These are phyloP conservation scores for Ascidia mentula DNA, from an alignment of 23 tunicate genomes.

Conservation along the genomic window DNA sequence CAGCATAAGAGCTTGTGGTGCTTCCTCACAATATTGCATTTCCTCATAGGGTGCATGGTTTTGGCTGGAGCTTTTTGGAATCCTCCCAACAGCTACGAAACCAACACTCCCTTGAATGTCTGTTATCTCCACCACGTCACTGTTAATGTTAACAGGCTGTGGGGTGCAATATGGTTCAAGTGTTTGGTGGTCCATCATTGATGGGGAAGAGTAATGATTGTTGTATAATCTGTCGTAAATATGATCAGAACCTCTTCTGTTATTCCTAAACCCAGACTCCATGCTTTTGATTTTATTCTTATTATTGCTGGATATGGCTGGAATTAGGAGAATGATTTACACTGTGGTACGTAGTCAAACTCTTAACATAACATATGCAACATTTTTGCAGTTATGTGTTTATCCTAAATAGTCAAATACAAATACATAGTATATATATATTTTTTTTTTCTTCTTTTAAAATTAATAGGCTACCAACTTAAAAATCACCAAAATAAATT, in stretches of 20 bases:
- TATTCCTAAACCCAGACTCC: not conserved
- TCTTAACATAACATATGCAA: too few species aligned
- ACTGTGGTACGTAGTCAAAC: too few species aligned
- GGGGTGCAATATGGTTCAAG: not conserved
- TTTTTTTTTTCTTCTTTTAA: too few species aligned
- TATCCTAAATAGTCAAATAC: too few species aligned
- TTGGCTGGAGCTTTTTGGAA: not conserved
- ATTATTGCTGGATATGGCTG: too few species aligned
- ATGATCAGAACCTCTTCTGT: not conserved
- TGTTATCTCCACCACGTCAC: slow-evolving; percentile 64
- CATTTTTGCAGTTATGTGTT: too few species aligned
- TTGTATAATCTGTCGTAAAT: not conserved
- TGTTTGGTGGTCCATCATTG: slow-evolving; percentile 9
- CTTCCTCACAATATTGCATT: not conserved
- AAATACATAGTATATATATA: too few species aligned
- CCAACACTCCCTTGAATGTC: slow-evolving; percentile 46
- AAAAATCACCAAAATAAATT: too few species aligned
- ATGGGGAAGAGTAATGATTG: not conserved
- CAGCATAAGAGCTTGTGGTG: not conserved
- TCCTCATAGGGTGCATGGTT: not conserved
- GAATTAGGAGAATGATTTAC: too few species aligned
- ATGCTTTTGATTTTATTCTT: not conserved
- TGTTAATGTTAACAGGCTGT: slow-evolving; percentile 20
- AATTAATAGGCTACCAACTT: too few species aligned
- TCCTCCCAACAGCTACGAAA: slow-evolving; percentile 71